These are phyloP conservation scores for Sylvilagus floridanus DNA, from an alignment of 2,797 vertebrate genomes.

Conservation along the genomic window DNA sequence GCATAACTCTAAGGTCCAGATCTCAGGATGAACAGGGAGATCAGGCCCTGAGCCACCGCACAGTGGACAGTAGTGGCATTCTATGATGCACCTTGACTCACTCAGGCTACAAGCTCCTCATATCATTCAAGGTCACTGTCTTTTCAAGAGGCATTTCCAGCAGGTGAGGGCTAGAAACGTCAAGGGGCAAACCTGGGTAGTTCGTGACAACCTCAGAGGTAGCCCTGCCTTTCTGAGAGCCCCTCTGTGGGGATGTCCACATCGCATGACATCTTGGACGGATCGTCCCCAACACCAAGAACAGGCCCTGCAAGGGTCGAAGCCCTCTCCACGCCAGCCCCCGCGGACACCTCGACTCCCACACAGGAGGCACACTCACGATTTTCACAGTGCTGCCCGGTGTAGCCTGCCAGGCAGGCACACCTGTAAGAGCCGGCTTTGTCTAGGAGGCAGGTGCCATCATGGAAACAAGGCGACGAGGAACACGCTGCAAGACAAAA, in stretches of 20 bases:
- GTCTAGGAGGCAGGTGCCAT: slow-evolving; percentile 95
- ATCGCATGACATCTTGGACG: background rate
- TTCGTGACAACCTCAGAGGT: background rate
- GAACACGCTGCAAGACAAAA: slow-evolving; percentile 92
- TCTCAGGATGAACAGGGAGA: background rate
- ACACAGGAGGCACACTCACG: slow-evolving; percentile 89
- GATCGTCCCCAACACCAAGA: background rate
- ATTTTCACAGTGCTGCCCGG: slow-evolving; percentile 94
- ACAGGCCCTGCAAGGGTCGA: background rate
- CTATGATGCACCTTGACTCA: background rate
- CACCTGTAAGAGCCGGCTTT: slow-evolving; percentile 92
- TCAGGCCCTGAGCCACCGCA: background rate
- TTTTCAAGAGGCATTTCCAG: background rate
- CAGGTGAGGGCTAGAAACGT: background rate
- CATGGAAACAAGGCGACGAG: slow-evolving; percentile 96
- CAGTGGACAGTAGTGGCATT: background rate
- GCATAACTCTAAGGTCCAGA: background rate
- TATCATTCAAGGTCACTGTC: background rate
- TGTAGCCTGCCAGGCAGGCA: slow-evolving; percentile 97
- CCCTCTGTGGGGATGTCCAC: background rate
- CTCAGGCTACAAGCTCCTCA: background rate
- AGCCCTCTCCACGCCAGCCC: background rate
- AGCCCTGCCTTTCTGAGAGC: background rate
- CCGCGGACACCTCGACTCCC: accelerated
- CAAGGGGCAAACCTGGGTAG: background rate